Conservation (phyloP, 2,888 invertebrate genomes). For the Xylota sylvarum region DNA sequence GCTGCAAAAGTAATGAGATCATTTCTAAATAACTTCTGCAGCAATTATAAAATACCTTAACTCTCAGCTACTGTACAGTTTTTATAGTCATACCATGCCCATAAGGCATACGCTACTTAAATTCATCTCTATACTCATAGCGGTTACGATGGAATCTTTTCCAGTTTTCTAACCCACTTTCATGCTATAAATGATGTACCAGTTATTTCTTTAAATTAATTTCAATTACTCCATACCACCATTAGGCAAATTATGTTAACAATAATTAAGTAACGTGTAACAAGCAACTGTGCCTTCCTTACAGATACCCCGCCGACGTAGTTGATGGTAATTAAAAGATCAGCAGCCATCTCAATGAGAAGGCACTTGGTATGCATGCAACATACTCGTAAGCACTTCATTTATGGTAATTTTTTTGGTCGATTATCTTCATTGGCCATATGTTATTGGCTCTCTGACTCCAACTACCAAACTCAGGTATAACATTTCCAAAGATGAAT, state of each 20-base stretch:
- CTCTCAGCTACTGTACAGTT: no score
- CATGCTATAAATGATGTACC: background rate
- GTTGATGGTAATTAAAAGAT: conserved; percentile 41
- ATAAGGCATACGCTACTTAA: no score
- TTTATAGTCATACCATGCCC: no score
- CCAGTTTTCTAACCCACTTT: conserved; percentile 8
- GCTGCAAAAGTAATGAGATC: no score
- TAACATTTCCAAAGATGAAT: conserved; percentile 15
- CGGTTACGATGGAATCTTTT: background rate
- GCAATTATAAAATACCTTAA: no score
- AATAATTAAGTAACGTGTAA: conserved; percentile 2
- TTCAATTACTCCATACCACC: conserved; percentile 3
- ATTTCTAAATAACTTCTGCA: no score
- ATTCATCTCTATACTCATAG: no score
- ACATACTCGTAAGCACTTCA: background rate
- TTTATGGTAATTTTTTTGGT: conserved; percentile 25
- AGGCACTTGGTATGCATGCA: conserved; percentile 13
- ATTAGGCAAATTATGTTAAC: background rate
- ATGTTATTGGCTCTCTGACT: background rate
- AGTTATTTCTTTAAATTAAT: background rate
- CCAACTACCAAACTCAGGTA: background rate
- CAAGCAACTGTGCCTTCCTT: background rate
- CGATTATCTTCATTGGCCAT: conserved; percentile 21
- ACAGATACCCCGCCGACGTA: background rate
- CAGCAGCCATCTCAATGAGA: conserved; percentile 1